A percentile compares a stretch with the other conserved stretches of the same genome.
phyloP scores from a whole-genome alignment of 2,888 invertebrate species.

The Archaeoteleia sp. region DNA sequence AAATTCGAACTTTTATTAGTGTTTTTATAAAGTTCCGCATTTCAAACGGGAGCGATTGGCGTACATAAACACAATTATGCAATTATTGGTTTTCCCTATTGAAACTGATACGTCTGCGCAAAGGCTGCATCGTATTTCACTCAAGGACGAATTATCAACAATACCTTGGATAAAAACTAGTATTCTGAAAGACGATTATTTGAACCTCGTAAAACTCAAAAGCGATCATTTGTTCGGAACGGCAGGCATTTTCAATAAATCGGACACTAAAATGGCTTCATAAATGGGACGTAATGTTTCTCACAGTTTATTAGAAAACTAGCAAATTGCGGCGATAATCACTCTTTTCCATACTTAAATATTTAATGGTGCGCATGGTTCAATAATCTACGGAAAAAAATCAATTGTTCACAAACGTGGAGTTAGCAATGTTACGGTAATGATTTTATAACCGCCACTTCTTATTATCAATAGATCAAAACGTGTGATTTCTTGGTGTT shows the following conservation, averaged over 20 bases:
- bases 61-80: too few species aligned
- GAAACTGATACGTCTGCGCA: neutral
- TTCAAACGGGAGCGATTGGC: too few species aligned
- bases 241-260: constrained; percentile 24
- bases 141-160: constrained; percentile 1
- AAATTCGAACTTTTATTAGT: too few species aligned
- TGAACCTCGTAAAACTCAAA: constrained; percentile 28
- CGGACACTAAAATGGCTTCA: constrained; percentile 17
- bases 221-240: constrained; percentile 12
- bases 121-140: neutral
- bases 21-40: too few species aligned
- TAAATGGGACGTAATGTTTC: constrained; percentile 22
- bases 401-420: too few species aligned
- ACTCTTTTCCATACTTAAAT: too few species aligned
- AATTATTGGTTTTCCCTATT: neutral
- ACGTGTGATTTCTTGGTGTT: too few species aligned
- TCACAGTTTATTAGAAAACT: constrained; percentile 30
- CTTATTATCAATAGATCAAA: constrained; percentile 16
- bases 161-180: neutral
- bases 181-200: constrained; percentile 10
- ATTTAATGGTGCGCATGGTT: too few species aligned
- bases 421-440: neutral
- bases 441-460: constrained; percentile 7
- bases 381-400: too few species aligned
- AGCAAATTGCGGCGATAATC: constrained; percentile 18